Conservation (phyloP, 2,888 invertebrate species). For the Sympetrum striolatum region DNA sequence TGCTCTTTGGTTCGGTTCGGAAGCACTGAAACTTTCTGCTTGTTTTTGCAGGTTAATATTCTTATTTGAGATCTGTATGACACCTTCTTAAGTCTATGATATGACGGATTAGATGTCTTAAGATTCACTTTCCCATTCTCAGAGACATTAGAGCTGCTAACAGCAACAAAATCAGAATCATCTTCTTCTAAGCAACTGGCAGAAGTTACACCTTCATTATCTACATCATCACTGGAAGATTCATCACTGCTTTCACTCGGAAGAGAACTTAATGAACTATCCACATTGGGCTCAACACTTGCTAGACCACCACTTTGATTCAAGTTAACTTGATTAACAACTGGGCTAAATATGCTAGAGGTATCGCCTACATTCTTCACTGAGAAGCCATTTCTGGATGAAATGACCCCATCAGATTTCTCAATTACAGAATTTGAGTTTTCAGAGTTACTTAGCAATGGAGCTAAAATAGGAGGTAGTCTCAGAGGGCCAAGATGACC, state of each 20-base stretch:
- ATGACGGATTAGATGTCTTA: neutral
- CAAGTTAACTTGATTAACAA: neutral
- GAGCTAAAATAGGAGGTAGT: slow-evolving; percentile 74
- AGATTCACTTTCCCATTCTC: neutral
- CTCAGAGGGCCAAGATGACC: slow-evolving; percentile 68
- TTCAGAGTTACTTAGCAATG: slow-evolving; percentile 55
- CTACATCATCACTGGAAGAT: slow-evolving; percentile 30
- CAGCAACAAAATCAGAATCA: neutral
- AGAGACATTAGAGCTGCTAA: slow-evolving; percentile 16
- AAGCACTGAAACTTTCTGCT: slow-evolving; percentile 13
- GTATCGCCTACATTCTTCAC: neutral
- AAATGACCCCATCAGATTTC: neutral
- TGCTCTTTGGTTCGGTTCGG: slow-evolving; percentile 39
- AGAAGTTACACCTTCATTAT: slow-evolving; percentile 13
- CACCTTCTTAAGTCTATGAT: neutral
- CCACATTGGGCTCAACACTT: slow-evolving; percentile 74
- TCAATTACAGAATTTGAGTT: slow-evolving; percentile 47
- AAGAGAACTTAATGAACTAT: slow-evolving; percentile 65
- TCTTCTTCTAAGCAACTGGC: slow-evolving; percentile 18
- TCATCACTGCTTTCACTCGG: slow-evolving; percentile 51
- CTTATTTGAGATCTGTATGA: slow-evolving; percentile 13
- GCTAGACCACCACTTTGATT: neutral
- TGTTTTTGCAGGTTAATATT: slow-evolving; percentile 19
- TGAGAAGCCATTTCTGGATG: neutral
- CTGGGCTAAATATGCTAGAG: neutral